Conservation (phyloP, 2,797 vertebrate genomes). For the Sebastolobus alascanus region DNA sequence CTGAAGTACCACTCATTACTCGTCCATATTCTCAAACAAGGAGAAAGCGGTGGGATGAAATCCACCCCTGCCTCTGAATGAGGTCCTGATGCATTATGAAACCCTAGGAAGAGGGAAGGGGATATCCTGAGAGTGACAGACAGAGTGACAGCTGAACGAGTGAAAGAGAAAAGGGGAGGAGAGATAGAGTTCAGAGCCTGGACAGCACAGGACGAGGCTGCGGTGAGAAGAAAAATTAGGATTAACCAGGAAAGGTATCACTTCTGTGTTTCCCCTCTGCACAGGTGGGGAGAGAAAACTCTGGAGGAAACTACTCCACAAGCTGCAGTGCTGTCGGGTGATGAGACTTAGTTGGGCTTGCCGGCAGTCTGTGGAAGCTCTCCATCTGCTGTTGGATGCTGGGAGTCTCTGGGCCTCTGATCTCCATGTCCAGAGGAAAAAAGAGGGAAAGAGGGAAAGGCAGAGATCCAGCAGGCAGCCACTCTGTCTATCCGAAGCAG, state of each 20-base stretch:
- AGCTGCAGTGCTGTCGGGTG: slow-evolving; percentile 41
- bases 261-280: slow-evolving; percentile 18
- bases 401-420: slow-evolving; percentile 22
- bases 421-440: slow-evolving; percentile 40
- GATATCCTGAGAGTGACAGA: slow-evolving; percentile 71
- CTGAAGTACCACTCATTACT: background rate
- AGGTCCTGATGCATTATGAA: slow-evolving; percentile 68
- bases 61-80: slow-evolving; percentile 43
- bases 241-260: slow-evolving; percentile 7
- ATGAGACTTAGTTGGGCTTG: slow-evolving; percentile 17
- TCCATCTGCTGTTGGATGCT: slow-evolving; percentile 51
- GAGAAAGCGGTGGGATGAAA: slow-evolving; percentile 44
- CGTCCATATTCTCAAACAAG: slow-evolving; percentile 23
- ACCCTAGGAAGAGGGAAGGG: slow-evolving; percentile 74
- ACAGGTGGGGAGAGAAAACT: slow-evolving; percentile 37
- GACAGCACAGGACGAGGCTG: background rate
- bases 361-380: slow-evolving; percentile 20
- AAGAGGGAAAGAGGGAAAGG: slow-evolving; percentile 3
- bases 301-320: slow-evolving; percentile 38
- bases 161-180: slow-evolving; percentile 46
- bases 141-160: slow-evolving; percentile 69
- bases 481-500: slow-evolving; percentile 45
- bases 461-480: slow-evolving; percentile 54
- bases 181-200: slow-evolving; percentile 23
- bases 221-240: background rate